These are phyloP conservation scores for Dorcus hopei DNA, from an alignment of 2,888 invertebrate species.

Conservation along the genomic window DNA sequence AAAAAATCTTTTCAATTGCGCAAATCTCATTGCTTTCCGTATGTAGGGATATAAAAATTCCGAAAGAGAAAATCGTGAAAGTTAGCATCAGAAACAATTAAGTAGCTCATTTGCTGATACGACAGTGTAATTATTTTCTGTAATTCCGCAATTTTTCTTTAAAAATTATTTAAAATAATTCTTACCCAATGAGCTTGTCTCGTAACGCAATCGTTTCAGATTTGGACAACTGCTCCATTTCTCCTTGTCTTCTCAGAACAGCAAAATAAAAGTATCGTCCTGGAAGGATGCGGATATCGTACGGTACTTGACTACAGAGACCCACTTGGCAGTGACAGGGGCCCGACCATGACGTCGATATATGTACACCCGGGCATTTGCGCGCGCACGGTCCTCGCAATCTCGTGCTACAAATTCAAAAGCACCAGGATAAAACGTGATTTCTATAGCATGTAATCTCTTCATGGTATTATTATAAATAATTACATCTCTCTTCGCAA, in stretches of 20 bases:
- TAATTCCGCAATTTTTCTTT: too few species aligned
- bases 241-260: background rate
- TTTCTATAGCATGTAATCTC: background rate
- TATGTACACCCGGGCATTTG: background rate
- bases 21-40: too few species aligned
- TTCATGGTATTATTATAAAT: too few species aligned
- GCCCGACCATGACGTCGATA: background rate
- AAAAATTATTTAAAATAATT: too few species aligned
- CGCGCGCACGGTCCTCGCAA: background rate
- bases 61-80: too few species aligned
- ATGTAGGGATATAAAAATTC: too few species aligned
- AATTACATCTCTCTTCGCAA: too few species aligned
- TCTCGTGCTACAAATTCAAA: background rate
- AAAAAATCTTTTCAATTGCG: too few species aligned
- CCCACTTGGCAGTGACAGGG: background rate
- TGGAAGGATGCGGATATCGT: background rate
- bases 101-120: too few species aligned
- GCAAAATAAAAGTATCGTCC: background rate
- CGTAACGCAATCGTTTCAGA: constrained; percentile 76
- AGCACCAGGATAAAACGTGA: background rate
- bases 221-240: constrained; percentile 71
- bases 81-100: too few species aligned
- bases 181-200: constrained; percentile 82
- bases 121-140: too few species aligned
- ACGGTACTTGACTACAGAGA: background rate